phyloP scores from a whole-genome alignment of 2,888 invertebrate genomes.

The Marasmarcha lunaedactyla region DNA sequence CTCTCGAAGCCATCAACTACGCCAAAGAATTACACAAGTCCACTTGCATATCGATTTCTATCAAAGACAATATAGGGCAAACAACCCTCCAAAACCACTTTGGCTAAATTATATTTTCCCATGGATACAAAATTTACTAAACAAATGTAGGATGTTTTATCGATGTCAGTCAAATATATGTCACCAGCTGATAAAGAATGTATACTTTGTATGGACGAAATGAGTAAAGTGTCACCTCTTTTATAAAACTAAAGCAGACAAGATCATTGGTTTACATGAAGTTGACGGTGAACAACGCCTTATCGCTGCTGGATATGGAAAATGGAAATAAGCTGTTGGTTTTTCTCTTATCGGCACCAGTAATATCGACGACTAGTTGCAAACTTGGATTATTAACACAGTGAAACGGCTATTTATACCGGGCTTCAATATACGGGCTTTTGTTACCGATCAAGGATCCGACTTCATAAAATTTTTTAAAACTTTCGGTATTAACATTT shows the following conservation, averaged over 20 bases:
- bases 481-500: too few relatives aligned
- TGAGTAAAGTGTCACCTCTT: background rate
- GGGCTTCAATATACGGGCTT: conserved; percentile 19
- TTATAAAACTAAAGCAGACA: background rate
- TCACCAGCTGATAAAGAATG: conserved; percentile 2
- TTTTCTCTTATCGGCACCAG: conserved; percentile 1
- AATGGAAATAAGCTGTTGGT: conserved; percentile 18
- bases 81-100: background rate
- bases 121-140: background rate
- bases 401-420: too few relatives aligned
- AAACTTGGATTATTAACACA: too few relatives aligned
- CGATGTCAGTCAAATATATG: background rate
- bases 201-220: conserved; percentile 2
- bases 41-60: conserved; percentile 10
- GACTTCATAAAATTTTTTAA: conserved; percentile 12
- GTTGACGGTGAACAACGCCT: background rate
- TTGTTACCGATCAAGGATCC: conserved; percentile 19
- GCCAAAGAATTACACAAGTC: background rate
- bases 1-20: conserved; percentile 7
- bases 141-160: conserved; percentile 1
- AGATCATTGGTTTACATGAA: conserved; percentile 2
- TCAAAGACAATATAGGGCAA: conserved; percentile 21
- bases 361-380: conserved; percentile 14
- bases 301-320: background rate
- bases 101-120: background rate